Evolutionary conservation across 2,113 vertebrate genomes (phyloP).

Genomic region (Coracopsis vasa): DNA sequence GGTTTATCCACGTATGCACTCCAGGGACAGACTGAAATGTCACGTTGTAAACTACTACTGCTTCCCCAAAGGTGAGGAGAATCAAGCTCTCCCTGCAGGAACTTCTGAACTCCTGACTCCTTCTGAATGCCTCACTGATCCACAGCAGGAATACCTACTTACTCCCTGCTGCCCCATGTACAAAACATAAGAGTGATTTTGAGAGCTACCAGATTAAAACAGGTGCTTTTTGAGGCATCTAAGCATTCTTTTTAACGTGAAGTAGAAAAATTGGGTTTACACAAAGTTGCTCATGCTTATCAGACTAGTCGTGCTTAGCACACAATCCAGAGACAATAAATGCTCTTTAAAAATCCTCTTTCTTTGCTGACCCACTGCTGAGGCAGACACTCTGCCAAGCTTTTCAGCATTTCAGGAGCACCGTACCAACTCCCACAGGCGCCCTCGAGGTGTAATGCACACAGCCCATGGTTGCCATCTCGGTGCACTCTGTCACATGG

Average conservation of each 20-base stretch:
- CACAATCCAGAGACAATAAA: not conserved
- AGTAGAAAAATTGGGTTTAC: not conserved
- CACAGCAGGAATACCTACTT: not conserved
- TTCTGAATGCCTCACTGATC: not conserved
- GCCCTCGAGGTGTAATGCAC: constrained; percentile 87
- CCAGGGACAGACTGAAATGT: not conserved
- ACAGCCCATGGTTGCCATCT: constrained; percentile 85
- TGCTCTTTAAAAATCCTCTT: not conserved
- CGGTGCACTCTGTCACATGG: constrained; percentile 85
- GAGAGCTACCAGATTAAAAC: not conserved
- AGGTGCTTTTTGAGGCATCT: not conserved
- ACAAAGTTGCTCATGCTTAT: not conserved
- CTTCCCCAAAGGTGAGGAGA: not conserved
- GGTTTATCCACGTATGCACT: accelerated
- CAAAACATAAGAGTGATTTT: not conserved
- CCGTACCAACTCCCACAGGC: constrained; percentile 91
- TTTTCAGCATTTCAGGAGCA: not conserved
- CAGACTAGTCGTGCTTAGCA: not conserved
- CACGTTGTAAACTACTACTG: too few relatives aligned
- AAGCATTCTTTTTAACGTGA: not conserved
- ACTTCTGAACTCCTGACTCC: not conserved
- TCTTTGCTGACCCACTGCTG: not conserved
- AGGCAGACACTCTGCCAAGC: not conserved
- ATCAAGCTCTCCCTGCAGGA: accelerated
- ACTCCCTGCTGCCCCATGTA: accelerated